Evolutionary conservation across 1,140 invertebrate genomes (phyloP).

Genomic region (Pantala flavescens): DNA sequence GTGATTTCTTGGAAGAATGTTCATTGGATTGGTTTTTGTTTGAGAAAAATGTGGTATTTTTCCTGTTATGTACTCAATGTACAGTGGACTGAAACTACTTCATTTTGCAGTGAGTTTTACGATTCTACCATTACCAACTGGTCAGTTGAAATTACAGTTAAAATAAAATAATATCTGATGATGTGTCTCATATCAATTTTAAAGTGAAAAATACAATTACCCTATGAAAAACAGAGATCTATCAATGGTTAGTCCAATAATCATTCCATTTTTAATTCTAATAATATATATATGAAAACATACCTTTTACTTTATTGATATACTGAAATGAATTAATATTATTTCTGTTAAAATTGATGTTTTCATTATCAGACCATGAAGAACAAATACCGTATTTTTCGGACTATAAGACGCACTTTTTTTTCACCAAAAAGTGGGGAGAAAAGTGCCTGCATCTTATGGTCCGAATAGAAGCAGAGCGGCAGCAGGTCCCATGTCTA

Average conservation of each 20-base stretch:
- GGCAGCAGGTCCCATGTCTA: no score
- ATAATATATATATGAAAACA: neutral
- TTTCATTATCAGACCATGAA: neutral
- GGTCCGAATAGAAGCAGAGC: no score
- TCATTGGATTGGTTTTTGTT: conserved; percentile 18
- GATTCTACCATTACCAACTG: conserved; percentile 22
- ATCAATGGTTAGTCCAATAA: neutral
- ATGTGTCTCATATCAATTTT: conserved; percentile 10
- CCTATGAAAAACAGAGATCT: neutral
- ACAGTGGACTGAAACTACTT: conserved; percentile 22
- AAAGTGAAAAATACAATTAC: neutral
- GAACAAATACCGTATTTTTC: no score
- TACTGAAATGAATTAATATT: neutral
- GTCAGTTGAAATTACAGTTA: conserved; percentile 23
- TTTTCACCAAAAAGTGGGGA: no score
- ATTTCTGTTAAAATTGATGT: neutral
- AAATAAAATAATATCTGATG: conserved; percentile 16
- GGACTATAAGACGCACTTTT: no score
- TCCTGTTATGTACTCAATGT: conserved; percentile 20
- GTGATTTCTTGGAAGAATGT: conserved; percentile 20
- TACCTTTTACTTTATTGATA: neutral
- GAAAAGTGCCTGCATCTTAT: no score
- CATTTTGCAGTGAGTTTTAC: conserved; percentile 18
- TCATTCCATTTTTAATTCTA: neutral
- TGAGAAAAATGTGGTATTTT: conserved; percentile 19